Conservation (phyloP, 1,140 invertebrate genomes). For the Thaumatotibia leucotreta region DNA sequence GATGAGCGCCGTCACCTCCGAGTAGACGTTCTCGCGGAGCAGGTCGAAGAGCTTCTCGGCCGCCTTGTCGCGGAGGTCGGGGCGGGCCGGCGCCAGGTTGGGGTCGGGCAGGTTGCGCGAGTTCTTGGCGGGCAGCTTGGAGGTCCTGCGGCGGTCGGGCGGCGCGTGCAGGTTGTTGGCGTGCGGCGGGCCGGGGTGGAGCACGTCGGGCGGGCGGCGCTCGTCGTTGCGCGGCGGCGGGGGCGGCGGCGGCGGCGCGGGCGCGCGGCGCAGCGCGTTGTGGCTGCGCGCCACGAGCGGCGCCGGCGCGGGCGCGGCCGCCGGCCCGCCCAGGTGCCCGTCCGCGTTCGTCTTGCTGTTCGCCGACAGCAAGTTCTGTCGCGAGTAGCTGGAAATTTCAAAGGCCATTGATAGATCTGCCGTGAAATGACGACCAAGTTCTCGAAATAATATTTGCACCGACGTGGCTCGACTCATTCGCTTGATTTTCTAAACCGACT, state of each 20-base stretch:
- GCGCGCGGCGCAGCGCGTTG: conserved; percentile 63
- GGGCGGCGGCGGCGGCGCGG: conserved; percentile 40
- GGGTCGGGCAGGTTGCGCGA: conserved; percentile 51
- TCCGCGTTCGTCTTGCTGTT: conserved; percentile 81
- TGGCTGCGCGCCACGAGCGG: conserved; percentile 69
- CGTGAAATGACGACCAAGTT: too few relatives aligned
- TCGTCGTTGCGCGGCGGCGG: too few relatives aligned
- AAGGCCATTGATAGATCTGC: neutral
- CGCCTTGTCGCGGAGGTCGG: conserved; percentile 66
- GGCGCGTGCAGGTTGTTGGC: conserved; percentile 62
- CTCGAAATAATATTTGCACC: too few relatives aligned
- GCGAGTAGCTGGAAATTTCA: conserved; percentile 83
- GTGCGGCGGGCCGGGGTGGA: conserved; percentile 53
- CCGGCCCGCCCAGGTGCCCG: conserved; percentile 41
- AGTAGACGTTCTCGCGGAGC: conserved; percentile 82
- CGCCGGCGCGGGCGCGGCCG: conserved; percentile 48
- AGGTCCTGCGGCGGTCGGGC: conserved; percentile 61
- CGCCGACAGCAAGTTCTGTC: conserved; percentile 89
- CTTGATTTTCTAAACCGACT: too few relatives aligned
- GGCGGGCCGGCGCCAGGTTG: conserved; percentile 62
- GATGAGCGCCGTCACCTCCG: conserved; percentile 83
- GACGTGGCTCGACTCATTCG: too few relatives aligned
- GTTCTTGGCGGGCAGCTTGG: conserved; percentile 68
- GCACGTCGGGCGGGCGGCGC: conserved; percentile 53
- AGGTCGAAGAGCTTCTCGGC: conserved; percentile 80